Evolutionary conservation across 2,888 invertebrate species (phyloP), one percentile per base, ranked within the genome.

Genomic region (Trachelus troglodyta): DNA sequence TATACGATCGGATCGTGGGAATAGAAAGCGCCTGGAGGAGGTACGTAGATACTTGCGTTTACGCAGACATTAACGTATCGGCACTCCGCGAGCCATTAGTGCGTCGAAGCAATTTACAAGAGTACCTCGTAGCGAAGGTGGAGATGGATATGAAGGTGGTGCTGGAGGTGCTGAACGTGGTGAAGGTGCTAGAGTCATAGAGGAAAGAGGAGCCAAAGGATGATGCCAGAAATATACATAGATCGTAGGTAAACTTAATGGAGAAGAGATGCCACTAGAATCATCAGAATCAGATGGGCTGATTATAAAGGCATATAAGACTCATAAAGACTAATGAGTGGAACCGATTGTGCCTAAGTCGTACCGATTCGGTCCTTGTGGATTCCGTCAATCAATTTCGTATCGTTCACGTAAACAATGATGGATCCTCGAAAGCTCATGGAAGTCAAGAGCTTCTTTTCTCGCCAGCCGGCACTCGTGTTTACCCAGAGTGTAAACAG

Each of bases 1-100:
- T 23, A 56, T 56, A 56, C 23, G 23, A 56, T 56, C 56, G 56
- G 86, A 85, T 87, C 87, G 88, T 88, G 88, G 87, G 88, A 88
- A 88, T 88, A 87, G 87, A 88, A 88, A 88, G 86, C 86, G 85
- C 79, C 73, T 83, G 75, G 79, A 56, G 56, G 56, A 35, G 35
- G 12, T 12, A 35, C 23, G 56, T 23, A 56, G 56, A 56, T 56
- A 56, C 56, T 56, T 56, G 56, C 56, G 56, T 56, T 56, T 56
- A 56, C 56, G 56, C 56, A 56, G 56, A 23, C 56, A 56, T 56
- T 56, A 56, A 56, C 56, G 56, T 56, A 56, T 56, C 56, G 56
- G 56, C 56, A 56, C 56, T 56, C 56, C 56, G 56, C 23, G 56
- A 56, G 56, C 56, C 56, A 56, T 56, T 56, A 56, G 56, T 56